Conservation (phyloP, 2,113 vertebrate genomes). For the Cacatua alba region DNA sequence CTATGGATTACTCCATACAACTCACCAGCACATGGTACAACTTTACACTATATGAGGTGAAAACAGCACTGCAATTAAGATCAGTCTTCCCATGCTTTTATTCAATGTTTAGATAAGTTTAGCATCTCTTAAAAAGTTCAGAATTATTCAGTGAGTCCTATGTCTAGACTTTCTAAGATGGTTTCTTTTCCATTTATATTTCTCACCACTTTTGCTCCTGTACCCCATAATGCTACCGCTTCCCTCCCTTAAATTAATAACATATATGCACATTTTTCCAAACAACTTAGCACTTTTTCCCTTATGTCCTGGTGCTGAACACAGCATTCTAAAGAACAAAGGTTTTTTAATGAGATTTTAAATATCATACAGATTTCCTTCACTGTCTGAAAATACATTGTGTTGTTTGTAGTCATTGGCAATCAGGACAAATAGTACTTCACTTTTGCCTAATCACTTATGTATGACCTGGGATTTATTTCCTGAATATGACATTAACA, state of each 20-base stretch:
- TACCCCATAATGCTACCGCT: neutral
- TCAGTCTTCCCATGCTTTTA: neutral
- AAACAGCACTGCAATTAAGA: neutral
- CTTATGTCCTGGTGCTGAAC: neutral
- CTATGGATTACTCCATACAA: neutral
- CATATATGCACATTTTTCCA: neutral
- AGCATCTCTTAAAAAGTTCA: neutral
- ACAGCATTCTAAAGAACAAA: neutral
- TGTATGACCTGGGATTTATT: neutral
- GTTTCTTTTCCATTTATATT: neutral
- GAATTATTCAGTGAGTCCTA: neutral
- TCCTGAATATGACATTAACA: neutral
- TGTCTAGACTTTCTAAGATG: neutral
- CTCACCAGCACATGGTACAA: fast-evolving
- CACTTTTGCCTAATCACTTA: neutral
- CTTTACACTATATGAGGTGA: neutral
- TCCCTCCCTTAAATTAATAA: neutral
- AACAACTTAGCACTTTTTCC: neutral
- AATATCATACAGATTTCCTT: neutral
- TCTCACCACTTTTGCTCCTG: neutral
- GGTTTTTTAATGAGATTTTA: neutral
- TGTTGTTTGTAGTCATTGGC: neutral
- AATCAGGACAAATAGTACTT: neutral
- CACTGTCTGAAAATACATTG: neutral
- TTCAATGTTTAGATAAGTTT: neutral